Conservation (phyloP, 1,140 invertebrate species). For the Heliconius eleuchia region DNA sequence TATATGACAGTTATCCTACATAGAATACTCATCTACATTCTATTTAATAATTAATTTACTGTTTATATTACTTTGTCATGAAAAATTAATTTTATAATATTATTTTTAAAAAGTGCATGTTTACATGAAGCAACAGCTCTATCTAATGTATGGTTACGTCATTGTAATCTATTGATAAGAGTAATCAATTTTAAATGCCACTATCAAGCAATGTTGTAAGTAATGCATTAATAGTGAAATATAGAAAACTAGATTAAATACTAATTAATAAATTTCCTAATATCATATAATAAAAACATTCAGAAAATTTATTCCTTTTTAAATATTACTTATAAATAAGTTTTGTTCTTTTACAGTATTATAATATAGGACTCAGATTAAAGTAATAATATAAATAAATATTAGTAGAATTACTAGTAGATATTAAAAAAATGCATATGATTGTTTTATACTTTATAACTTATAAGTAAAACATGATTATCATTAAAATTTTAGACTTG, state of each 20-base stretch:
- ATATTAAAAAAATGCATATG: neutral
- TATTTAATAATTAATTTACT: neutral
- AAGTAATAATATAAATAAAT: too few species aligned
- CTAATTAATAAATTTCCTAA: neutral
- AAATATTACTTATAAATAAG: too few species aligned
- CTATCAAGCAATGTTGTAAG: neutral
- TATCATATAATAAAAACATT: neutral
- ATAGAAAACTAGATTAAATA: neutral
- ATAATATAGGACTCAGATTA: too few species aligned
- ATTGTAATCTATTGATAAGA: neutral
- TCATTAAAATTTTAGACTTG: neutral
- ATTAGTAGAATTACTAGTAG: neutral
- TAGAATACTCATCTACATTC: neutral
- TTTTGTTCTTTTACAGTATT: too few species aligned
- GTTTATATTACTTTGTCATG: too few species aligned
- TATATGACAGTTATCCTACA: neutral
- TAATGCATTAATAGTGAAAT: neutral
- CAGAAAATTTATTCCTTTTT: neutral
- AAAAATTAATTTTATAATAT: neutral
- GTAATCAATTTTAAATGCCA: neutral
- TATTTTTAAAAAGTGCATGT: neutral
- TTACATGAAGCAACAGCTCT: conserved; percentile 1
- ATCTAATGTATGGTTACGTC: neutral
- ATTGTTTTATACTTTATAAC: neutral
- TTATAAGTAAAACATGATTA: neutral